Percentiles rank a stretch among this genome's conserved stretches.
phyloP scores from a whole-genome alignment of 2,888 invertebrate genomes.

The Poecilobothrus nobilitatus region DNA sequence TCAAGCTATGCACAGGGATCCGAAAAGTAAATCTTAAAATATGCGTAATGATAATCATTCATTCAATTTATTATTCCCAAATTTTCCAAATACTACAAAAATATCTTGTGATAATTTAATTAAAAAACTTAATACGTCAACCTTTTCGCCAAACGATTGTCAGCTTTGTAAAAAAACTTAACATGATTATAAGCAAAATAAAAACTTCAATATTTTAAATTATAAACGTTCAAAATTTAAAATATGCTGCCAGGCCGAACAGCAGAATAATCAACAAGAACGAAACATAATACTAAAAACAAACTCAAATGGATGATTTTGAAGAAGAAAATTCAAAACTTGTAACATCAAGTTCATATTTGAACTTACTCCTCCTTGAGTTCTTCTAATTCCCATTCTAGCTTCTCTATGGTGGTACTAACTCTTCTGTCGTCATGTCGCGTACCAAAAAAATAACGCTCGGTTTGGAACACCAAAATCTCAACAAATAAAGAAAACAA shows the following conservation, averaged over 20 bases:
- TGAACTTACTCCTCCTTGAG: slow-evolving; percentile 14
- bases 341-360: slow-evolving; percentile 13
- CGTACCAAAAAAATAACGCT: background rate
- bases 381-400: background rate
- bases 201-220: background rate
- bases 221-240: background rate
- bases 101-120: background rate
- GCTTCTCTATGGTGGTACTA: too few relatives aligned
- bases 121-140: slow-evolving; percentile 24
- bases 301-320: slow-evolving; percentile 16
- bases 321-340: background rate
- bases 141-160: slow-evolving; percentile 29
- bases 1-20: slow-evolving; percentile 50
- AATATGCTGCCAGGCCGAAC: background rate
- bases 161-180: slow-evolving; percentile 44
- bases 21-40: slow-evolving; percentile 26
- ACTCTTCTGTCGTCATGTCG: too few relatives aligned
- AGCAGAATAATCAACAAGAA: too few relatives aligned
- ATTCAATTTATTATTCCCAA: slow-evolving; percentile 17
- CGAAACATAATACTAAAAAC: too few relatives aligned
- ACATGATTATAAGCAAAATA: slow-evolving; percentile 31
- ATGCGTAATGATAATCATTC: slow-evolving; percentile 26
- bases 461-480: slow-evolving; percentile 28
- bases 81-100: slow-evolving; percentile 12
- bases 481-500: slow-evolving; percentile 15